A percentile compares a stretch with the other conserved stretches of the same genome.
phyloP scores from a whole-genome alignment of 2,888 invertebrate genomes.

The Corbicula japonica region DNA sequence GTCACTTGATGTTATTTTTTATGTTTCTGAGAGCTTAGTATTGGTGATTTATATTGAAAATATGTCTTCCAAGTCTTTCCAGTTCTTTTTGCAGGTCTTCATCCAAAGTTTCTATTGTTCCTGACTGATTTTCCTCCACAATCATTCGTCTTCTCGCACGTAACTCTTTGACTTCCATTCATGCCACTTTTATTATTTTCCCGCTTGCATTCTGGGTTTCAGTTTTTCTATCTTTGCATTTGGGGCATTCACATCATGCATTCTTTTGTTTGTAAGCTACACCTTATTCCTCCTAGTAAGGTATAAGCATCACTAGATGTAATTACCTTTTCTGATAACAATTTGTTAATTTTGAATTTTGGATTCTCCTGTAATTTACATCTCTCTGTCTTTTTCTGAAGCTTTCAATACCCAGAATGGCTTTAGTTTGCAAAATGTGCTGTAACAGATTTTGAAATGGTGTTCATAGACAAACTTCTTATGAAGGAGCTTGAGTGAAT shows the following conservation, averaged over 20 bases:
- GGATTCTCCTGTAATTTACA: not conserved
- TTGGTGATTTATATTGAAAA: not conserved
- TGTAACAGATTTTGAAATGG: not conserved
- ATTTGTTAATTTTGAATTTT: not conserved
- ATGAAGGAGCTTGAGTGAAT: conserved; percentile 1
- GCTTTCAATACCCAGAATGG: conserved; percentile 6
- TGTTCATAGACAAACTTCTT: not conserved
- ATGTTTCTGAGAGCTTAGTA: not conserved
- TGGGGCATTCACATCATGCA: not conserved
- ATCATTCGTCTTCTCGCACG: too few species aligned
- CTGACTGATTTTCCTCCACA: not conserved
- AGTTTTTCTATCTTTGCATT: not conserved
- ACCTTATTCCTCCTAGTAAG: not conserved
- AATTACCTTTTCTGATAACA: not conserved
- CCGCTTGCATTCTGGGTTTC: not conserved
- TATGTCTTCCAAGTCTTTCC: not conserved
- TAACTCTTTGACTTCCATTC: too few species aligned
- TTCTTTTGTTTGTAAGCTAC: not conserved
- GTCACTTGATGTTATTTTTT: not conserved
- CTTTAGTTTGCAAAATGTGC: not conserved
- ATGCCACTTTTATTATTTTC: not conserved
- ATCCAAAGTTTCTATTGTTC: not conserved
- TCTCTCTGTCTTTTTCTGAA: too few species aligned
- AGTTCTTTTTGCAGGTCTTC: not conserved
- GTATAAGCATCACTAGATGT: not conserved